Percentiles rank a stretch among this genome's conserved stretches.
Conservation (phyloP, 2,797 vertebrate genomes). For the Periophthalmus magnuspinnatus region DNA sequence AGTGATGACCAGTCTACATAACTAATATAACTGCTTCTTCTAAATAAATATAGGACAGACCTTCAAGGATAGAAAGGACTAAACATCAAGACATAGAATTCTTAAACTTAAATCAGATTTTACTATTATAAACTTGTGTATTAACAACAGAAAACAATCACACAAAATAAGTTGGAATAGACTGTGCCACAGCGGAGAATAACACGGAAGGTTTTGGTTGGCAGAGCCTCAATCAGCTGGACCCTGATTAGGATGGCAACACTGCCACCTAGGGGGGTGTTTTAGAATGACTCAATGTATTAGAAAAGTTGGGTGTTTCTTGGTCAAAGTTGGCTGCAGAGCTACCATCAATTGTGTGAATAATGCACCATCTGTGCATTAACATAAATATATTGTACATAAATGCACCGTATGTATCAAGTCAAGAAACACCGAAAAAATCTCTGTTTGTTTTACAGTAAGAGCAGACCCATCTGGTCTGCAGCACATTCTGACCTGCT, state of each 20-base stretch:
- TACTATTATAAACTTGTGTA: not conserved
- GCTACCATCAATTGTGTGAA: constrained; percentile 4
- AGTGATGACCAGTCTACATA: too few species aligned
- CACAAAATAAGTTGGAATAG: not conserved
- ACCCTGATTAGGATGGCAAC: constrained; percentile 63
- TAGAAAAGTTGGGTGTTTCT: constrained; percentile 38
- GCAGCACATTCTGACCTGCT: constrained; percentile 62
- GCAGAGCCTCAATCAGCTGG: constrained; percentile 9
- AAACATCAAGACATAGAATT: not conserved
- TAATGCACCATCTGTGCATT: constrained; percentile 4
- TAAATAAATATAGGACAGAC: not conserved
- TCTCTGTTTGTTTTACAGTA: constrained; percentile 63
- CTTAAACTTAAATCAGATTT: not conserved
- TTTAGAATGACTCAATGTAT: constrained; percentile 40
- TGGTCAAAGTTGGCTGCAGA: constrained; percentile 22
- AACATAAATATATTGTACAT: not conserved
- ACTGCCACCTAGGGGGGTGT: constrained; percentile 76
- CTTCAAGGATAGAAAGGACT: not conserved
- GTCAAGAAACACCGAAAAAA: constrained; percentile 37
- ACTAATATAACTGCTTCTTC: too few species aligned
- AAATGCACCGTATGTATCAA: constrained; percentile 28
- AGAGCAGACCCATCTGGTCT: constrained; percentile 72
- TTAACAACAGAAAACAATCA: not conserved
- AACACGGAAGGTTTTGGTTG: constrained; percentile 18
- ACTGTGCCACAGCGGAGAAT: not conserved